These are phyloP conservation scores for Gibbula magus DNA, from an alignment of 2,888 invertebrate species.

Conservation along the genomic window DNA sequence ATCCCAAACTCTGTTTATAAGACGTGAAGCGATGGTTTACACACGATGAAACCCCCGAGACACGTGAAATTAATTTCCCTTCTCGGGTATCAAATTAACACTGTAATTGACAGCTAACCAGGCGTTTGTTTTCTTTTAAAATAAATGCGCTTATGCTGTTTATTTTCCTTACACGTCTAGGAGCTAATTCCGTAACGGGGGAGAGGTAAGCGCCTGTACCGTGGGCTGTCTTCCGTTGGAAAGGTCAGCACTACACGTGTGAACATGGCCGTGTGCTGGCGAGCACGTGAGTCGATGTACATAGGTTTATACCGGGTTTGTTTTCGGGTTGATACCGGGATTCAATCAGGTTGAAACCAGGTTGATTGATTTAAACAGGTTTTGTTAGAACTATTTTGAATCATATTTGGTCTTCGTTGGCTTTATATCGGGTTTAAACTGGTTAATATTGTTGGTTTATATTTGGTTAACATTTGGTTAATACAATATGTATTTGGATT, in stretches of 20 bases:
- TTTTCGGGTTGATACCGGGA: no score
- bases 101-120: constrained; percentile 36
- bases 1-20: background rate
- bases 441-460: no score
- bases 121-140: constrained; percentile 35
- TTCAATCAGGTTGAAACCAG: no score
- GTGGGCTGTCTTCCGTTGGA: constrained; percentile 18
- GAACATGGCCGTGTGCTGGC: background rate
- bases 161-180: constrained; percentile 29
- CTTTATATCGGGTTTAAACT: no score
- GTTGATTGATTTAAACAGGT: no score
- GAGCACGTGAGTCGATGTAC: constrained; percentile 2
- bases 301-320: background rate
- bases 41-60: background rate
- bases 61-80: constrained; percentile 30
- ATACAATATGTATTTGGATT: no score
- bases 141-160: constrained; percentile 34
- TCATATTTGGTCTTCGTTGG: no score
- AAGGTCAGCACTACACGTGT: constrained; percentile 25
- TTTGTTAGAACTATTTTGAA: no score
- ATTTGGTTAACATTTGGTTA: no score
- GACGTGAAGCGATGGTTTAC: background rate
- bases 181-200: constrained; percentile 32
- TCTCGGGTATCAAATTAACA: constrained; percentile 31
- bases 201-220: background rate